Evolutionary conservation across 2,888 invertebrate genomes (phyloP), one percentile per base, ranked within the genome.

Genomic region (Drosophila anceps): DNA sequence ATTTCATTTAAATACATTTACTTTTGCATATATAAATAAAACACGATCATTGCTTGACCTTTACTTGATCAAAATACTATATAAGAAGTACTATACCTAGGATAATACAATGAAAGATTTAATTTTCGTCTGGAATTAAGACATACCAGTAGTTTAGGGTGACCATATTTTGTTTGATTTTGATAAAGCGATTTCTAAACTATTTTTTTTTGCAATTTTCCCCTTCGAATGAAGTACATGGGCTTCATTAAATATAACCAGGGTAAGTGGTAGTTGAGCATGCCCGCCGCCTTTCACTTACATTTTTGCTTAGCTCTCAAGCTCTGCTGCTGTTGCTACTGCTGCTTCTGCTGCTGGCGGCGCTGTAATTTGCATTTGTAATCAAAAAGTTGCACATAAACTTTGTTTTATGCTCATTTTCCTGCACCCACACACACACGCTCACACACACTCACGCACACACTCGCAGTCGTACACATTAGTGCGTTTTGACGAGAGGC

Each of bases 311-410:
- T 12, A 69, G 61, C 24, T 73, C 79, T 66, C 66, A 46, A 78
- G 61, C 78, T 68, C 58, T 7, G 24, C 12, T 24, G 37, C 33
- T 12, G 73, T 35, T 20, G 37, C 44, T 24, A n/a, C n/a, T n/a
- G n/a, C 58, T 7, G 24, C 12, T 24, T 31, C 33, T 12, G 73
- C 41, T 20, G 37, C 44, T 24, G 48, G 7, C 66, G 39, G 75
- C 70, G 84, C 62, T 86, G 85, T 85, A 85, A 85, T 85, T 85
- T 88, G 85, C 87, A 85, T 85, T 87, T 87, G 89, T 85, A 85
- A 88, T 85, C 85, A 85, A 89, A 85, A 85, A 89, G 85, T 85
- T 85, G 79, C 89, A 77, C 82, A 85, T 87, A 81, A 84, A 89
- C 89, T 84, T 84, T 84, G 82, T 88, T 88, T 88, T 83, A 79